phyloP scores from a whole-genome alignment of 2,797 vertebrate species.

The Artibeus jamaicensis region DNA sequence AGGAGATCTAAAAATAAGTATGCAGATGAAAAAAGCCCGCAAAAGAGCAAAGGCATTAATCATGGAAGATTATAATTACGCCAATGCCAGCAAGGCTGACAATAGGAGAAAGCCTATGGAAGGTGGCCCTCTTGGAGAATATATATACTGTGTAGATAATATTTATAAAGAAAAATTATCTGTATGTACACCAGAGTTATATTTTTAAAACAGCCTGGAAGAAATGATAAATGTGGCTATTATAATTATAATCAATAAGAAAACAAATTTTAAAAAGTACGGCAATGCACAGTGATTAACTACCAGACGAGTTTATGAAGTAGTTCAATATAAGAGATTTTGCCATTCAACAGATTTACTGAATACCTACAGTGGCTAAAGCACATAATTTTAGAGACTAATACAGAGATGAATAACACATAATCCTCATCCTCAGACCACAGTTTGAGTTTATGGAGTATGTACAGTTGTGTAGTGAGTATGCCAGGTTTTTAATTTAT shows the following conservation, averaged over 20 bases:
- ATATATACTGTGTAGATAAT: background rate
- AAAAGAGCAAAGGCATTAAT: background rate
- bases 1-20: background rate
- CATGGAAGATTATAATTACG: background rate
- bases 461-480: background rate
- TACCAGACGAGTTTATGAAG: background rate
- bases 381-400: background rate
- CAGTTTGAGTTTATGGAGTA: background rate
- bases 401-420: background rate
- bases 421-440: background rate
- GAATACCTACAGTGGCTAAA: background rate
- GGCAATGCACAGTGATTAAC: slow-evolving; percentile 17
- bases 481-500: background rate
- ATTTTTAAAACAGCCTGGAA: background rate
- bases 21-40: background rate
- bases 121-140: background rate
- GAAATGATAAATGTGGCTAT: slow-evolving; percentile 35
- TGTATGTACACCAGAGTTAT: background rate
- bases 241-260: slow-evolving; percentile 31
- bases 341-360: background rate
- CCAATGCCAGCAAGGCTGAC: background rate
- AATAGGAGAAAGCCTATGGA: background rate
- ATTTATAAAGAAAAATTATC: slow-evolving; percentile 24
- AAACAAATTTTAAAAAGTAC: background rate
- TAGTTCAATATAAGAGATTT: background rate